These are phyloP conservation scores for Balanococcus diminutus DNA, from an alignment of 2,888 invertebrate genomes.

Conservation along the genomic window DNA sequence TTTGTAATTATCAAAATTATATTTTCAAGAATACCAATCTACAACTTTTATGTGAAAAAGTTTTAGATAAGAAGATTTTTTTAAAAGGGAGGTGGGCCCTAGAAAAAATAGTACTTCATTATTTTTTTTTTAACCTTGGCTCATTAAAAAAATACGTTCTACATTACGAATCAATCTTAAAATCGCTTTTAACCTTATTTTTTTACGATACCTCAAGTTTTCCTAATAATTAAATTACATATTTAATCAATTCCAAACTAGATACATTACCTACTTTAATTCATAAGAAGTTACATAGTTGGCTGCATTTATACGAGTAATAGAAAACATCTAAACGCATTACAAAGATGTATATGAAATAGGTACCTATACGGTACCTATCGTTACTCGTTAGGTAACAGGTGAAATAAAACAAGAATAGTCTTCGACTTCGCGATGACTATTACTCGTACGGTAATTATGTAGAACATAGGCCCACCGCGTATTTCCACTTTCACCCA, in stretches of 20 bases:
- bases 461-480: slow-evolving; percentile 25
- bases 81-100: too few species aligned
- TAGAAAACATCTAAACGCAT: not conserved
- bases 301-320: not conserved
- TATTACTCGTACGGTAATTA: slow-evolving; percentile 28
- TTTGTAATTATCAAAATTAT: too few species aligned
- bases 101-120: too few species aligned
- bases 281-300: not conserved
- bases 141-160: too few species aligned
- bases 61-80: too few species aligned
- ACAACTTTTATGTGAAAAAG: too few species aligned
- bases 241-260: not conserved
- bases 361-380: not conserved
- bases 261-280: slow-evolving; percentile 2
- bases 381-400: slow-evolving; percentile 33
- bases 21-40: too few species aligned
- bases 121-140: too few species aligned
- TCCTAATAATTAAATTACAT: not conserved
- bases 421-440: not conserved
- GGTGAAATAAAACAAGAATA: slow-evolving; percentile 28
- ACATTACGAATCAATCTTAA: too few species aligned
- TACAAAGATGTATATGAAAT: slow-evolving; percentile 1
- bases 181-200: too few species aligned
- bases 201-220: too few species aligned
- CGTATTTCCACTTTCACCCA: slow-evolving; percentile 34